Conservation (phyloP, 1,140 invertebrate species). For the Choristoneura fumiferana region DNA sequence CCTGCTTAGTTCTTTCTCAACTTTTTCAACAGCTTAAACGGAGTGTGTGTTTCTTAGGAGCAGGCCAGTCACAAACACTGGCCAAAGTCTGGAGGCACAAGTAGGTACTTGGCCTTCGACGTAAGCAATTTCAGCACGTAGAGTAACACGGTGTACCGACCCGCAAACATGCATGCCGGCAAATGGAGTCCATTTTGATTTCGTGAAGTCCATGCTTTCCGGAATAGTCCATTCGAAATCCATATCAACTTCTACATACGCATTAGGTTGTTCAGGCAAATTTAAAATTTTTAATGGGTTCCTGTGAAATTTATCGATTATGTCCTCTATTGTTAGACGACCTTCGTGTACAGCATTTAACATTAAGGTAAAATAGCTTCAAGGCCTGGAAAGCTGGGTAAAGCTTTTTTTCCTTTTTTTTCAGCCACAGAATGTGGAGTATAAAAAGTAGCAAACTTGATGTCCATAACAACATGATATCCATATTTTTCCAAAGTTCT, state of each 20-base stretch:
- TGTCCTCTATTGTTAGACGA: constrained; percentile 94
- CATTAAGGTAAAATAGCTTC: constrained; percentile 97
- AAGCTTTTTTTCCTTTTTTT: constrained; percentile 88
- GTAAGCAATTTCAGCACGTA: constrained; percentile 97
- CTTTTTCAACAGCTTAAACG: constrained; percentile 51
- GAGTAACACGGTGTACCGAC: constrained; percentile 93
- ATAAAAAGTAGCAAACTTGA: constrained; percentile 99
- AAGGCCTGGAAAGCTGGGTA: constrained; percentile 97
- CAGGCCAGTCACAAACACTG: constrained; percentile 84
- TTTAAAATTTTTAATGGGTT: constrained; percentile 98
- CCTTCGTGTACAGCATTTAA: constrained; percentile 96
- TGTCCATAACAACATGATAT: constrained; percentile 99
- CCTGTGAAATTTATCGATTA: constrained; percentile 93
- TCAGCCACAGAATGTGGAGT: constrained; percentile 96
- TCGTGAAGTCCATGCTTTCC: constrained; percentile 88
- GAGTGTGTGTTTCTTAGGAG: constrained; percentile 62
- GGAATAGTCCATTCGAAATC: constrained; percentile 97
- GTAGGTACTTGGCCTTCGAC: constrained; percentile 96
- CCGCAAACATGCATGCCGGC: constrained; percentile 93
- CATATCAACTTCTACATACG: constrained; percentile 97
- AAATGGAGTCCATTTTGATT: constrained; percentile 98
- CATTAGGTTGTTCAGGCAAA: constrained; percentile 96
- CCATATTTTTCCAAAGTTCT: constrained; percentile 98
- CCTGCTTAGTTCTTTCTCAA: constrained; percentile 72
- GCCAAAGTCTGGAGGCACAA: constrained; percentile 94